Evolutionary conservation across 2,113 vertebrate genomes (phyloP).

Genomic region (Cavia porcellus): DNA sequence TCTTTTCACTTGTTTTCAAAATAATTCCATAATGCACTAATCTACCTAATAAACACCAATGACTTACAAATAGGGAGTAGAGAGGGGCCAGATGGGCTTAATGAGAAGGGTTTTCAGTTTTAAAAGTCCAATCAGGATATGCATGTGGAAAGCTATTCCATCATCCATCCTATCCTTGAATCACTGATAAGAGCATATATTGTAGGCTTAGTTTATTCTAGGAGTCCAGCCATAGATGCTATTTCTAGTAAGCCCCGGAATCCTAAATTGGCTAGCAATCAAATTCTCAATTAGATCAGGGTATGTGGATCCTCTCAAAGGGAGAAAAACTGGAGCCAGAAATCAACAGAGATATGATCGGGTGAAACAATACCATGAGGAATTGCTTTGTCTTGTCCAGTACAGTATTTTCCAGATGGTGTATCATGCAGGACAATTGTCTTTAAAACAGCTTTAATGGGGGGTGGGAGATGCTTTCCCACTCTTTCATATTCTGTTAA

Average conservation of each 20-base stretch:
- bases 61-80: not conserved
- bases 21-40: not conserved
- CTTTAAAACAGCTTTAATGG: not conserved
- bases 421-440: not conserved
- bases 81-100: not conserved
- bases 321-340: slow-evolving; percentile 1
- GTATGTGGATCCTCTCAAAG: not conserved
- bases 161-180: not conserved
- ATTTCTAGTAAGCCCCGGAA: not conserved
- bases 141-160: not conserved
- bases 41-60: not conserved
- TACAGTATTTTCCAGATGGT: slow-evolving; percentile 11
- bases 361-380: not conserved
- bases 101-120: not conserved
- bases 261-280: slow-evolving; percentile 45
- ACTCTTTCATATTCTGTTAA: not conserved
- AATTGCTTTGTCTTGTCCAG: not conserved
- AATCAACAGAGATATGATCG: slow-evolving; percentile 43
- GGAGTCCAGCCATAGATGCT: not conserved
- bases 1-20: slow-evolving; percentile 18
- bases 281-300: slow-evolving; percentile 60
- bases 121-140: not conserved
- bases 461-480: not conserved
- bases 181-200: not conserved
- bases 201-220: slow-evolving; percentile 15